Base-by-base conservation (phyloP, 2,888 invertebrate genomes). In the Gastrophysa polygoni region DNA sequence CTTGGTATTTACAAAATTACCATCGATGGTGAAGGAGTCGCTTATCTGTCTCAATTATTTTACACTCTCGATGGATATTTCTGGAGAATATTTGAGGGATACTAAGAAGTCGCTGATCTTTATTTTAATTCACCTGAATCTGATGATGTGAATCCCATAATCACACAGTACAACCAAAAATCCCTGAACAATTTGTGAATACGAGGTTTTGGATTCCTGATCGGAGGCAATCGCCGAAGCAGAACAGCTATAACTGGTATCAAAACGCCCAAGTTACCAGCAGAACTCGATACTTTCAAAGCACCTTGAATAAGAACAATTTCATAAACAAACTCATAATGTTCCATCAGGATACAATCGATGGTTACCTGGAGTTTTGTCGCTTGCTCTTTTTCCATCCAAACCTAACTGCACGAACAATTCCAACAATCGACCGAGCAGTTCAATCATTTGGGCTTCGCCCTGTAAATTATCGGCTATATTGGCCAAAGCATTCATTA, bases 111-210 rank as follows among this genome's bases (percentile, higher is more conserved):
- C n/a, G n/a, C n/a, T n/a, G n/a, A n/a, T n/a, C n/a, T n/a, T n/a
- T n/a, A 24, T 24, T 51, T 49, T n/a, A 2, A 5, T 10, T 43
- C 38, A 88, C 88, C 88, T 75, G 88, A 87, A 73, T 90, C 88
- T 8, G 93, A 91, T 0, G 92, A 91, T 0, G 96, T 95, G 81
- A 99, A 99, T 8, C 98, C 98, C 92, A 99, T 96, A 2, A 99
- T 95, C 1, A 99, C 96, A 80, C 97, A 99, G 80, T 99, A 99
- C 47, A 98, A 86, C 99, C 99, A 99, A 81, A 99, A 99, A 82
- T 99, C 98, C 75, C 96, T 90, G 82, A 99, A 99, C n/a, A 98
- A 83, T 80, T 98, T 98, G 77, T 96, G 92, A 38, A 98, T 85
- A 5, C 98, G 86, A 0, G 94, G 92, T 71, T 94, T 93, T 0